These are phyloP conservation scores for Sinosuthora webbiana DNA, from an alignment of 2,113 vertebrate genomes.

Conservation along the genomic window DNA sequence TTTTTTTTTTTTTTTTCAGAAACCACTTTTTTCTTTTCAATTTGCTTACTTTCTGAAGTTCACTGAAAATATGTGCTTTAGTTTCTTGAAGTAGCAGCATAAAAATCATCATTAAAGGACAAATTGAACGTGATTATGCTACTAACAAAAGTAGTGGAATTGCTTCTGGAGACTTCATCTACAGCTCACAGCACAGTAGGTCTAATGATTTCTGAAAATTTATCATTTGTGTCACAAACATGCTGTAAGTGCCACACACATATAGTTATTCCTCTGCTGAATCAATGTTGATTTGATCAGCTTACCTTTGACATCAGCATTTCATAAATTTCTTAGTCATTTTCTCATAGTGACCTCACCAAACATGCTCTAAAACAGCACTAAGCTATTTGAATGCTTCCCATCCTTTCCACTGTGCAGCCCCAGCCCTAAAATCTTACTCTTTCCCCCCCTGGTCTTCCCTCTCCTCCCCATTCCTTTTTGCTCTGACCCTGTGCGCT, in stretches of 20 bases:
- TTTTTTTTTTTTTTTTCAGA: not conserved
- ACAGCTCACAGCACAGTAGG: not conserved
- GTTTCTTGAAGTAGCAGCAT: not conserved
- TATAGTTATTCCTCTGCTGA: conserved; percentile 5
- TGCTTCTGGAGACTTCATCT: conserved; percentile 40
- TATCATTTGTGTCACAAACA: not conserved
- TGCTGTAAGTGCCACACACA: not conserved
- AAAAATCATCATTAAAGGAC: conserved; percentile 12
- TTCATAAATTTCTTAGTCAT: conserved; percentile 40
- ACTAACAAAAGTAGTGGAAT: not conserved
- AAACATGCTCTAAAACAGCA: not conserved
- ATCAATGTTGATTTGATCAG: conserved; percentile 20
- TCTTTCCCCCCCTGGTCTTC: not conserved
- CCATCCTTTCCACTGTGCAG: not conserved
- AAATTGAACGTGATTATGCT: not conserved
- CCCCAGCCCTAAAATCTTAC: not conserved
- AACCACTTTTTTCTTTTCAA: not conserved
- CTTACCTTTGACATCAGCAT: conserved; percentile 20
- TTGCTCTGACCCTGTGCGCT: not conserved
- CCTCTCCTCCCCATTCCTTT: not conserved
- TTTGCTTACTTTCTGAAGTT: not conserved
- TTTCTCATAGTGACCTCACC: conserved; percentile 16
- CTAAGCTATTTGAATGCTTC: not conserved
- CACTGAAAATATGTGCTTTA: not conserved
- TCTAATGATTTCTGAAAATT: conserved; percentile 41